Percentiles rank a stretch among this genome's conserved stretches.
Conservation (phyloP, 2,888 invertebrate genomes). For the Bombylius discolor region DNA sequence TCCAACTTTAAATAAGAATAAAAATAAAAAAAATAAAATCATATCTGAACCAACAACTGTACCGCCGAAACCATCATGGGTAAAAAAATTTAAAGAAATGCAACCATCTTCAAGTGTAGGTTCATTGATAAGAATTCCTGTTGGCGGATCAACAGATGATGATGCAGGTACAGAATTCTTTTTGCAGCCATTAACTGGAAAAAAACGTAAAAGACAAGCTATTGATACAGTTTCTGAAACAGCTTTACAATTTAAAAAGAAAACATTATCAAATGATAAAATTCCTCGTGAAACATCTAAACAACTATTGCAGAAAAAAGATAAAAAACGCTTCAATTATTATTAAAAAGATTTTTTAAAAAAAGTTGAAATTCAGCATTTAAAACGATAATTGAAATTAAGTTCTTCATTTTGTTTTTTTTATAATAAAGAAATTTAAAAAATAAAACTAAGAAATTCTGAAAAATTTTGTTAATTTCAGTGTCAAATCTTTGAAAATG, state of each 20-base stretch:
- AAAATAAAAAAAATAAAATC: constrained; percentile 11
- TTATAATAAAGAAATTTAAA: no score
- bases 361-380: neutral
- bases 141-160: neutral
- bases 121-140: neutral
- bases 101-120: no score
- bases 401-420: no score
- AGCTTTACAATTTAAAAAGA: constrained; percentile 19
- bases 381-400: no score
- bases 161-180: constrained; percentile 14
- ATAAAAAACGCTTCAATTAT: constrained; percentile 1
- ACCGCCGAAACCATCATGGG: constrained; percentile 21
- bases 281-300: constrained; percentile 15
- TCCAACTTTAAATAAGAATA: constrained; percentile 2
- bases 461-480: no score
- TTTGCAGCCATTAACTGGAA: constrained; percentile 10
- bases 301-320: constrained; percentile 16
- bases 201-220: constrained; percentile 5
- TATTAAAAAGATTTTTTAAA: neutral
- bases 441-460: no score
- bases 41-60: constrained; percentile 12
- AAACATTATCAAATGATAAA: constrained; percentile 14
- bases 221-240: neutral
- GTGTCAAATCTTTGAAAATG: no score
- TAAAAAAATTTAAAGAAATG: constrained; percentile 18